Base-by-base conservation (phyloP, 2,797 vertebrate genomes). In the Microctenopoma stevenorrisi region DNA sequence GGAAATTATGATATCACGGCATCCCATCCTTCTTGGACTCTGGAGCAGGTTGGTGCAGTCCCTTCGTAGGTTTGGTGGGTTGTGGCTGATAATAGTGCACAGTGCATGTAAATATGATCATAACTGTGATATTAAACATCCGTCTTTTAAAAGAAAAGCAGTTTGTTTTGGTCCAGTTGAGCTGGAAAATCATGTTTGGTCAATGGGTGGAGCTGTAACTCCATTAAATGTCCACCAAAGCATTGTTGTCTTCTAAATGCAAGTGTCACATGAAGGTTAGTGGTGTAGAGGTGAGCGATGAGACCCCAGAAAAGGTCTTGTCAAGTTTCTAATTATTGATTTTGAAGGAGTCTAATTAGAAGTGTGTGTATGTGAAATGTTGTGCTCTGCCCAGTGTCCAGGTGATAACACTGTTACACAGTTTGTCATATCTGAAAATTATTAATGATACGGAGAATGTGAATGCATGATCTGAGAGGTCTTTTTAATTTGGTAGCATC, bases 1-100 rank as follows among this genome's bases (percentile, higher is more conserved):
- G 98, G 98, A 3, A 94, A 92, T 81, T 99, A 97, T 60, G 96
- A 97, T 83, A 96, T 99, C 77, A 93, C 94, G 67, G 97, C 97
- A 4, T 93, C 93, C 8, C 98, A 99, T 86, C 92, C 95, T 0
- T 97, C 96, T 55, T 99, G 98, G 98, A 92, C 92, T 1, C 70
- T 99, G 77, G 97, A 98, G 87, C 93, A 96, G 95, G 97, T 99
- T 60, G 80, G 94, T 81, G 10, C 49, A 59, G 63, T 54, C 3
- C 2, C 43, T 4, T 47, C 18, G 11, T 22, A 3, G 1, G 1
- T 47, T 22, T 9, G 11, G 8, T 22, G n/a, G 18, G 8, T 10
- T 47, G 9, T 47, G n/a, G 18, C 1, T 47, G 8, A 10, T 46
- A 46, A 10, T 22, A 11, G 43, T 16, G 22, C 46, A 18, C 9